Conservation (phyloP, 2,888 invertebrate genomes). For the Drosophila sordidula region DNA sequence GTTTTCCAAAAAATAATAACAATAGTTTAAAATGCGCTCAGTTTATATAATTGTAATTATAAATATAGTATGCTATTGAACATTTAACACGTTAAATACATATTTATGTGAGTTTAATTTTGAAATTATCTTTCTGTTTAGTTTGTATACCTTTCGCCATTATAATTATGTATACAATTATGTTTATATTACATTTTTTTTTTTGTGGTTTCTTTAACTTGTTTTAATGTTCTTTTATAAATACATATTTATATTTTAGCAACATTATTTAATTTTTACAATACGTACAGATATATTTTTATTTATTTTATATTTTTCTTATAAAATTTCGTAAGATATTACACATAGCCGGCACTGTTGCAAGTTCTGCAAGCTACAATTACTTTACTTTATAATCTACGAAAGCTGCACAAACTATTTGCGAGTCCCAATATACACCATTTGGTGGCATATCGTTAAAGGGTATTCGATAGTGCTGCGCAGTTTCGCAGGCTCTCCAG, state of each 20-base stretch:
- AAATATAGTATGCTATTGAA: constrained; percentile 72
- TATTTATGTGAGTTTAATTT: constrained; percentile 42
- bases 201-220: constrained; percentile 2
- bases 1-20: constrained; percentile 10
- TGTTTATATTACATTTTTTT: constrained; percentile 47
- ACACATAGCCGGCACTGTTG: constrained; percentile 80
- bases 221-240: constrained; percentile 11
- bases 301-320: constrained; percentile 23
- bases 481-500: constrained; percentile 19
- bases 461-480: constrained; percentile 16
- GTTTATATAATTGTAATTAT: constrained; percentile 55
- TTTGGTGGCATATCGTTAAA: background rate
- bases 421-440: background rate
- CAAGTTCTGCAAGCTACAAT: constrained; percentile 34
- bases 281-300: constrained; percentile 51
- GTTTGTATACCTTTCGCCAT: constrained; percentile 23
- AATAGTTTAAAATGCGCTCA: constrained; percentile 6
- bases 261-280: constrained; percentile 46
- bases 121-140: constrained; percentile 43
- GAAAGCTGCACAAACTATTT: constrained; percentile 12
- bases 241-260: constrained; percentile 50
- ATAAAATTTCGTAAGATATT: constrained; percentile 68
- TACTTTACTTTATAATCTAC: constrained; percentile 10
- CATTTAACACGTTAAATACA: constrained; percentile 74
- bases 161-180: constrained; percentile 10